Evolutionary conservation across 23 tunicate genomes (phyloP).

Genomic region (Ciona savignyi): DNA sequence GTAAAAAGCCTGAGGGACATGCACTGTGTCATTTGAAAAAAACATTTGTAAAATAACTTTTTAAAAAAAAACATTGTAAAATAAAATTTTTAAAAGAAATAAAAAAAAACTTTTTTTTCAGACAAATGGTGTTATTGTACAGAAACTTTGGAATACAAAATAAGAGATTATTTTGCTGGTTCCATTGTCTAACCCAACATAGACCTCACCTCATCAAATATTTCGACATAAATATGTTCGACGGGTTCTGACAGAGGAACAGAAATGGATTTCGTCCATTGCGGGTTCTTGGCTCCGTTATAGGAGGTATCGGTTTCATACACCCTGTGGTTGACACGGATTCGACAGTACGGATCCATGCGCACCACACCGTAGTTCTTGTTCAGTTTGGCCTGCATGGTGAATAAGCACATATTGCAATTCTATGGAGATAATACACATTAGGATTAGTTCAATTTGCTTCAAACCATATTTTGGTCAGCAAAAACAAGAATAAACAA

Average conservation of each 20-base stretch:
- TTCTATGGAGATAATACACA: no score
- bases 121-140: no score
- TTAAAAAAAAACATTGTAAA: background rate
- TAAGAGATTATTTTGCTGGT: no score
- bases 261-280: slow-evolving; percentile 73
- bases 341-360: slow-evolving; percentile 94
- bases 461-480: no score
- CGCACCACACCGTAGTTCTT: slow-evolving; percentile 69
- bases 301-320: slow-evolving; percentile 73
- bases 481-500: no score
- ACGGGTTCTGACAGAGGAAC: slow-evolving; percentile 27
- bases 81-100: background rate
- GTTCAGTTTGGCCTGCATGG: slow-evolving; percentile 66
- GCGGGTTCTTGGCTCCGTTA: slow-evolving; percentile 78
- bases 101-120: no score
- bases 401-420: no score
- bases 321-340: slow-evolving; percentile 56
- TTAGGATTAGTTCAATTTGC: no score
- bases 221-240: slow-evolving; percentile 58
- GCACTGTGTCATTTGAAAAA: no score
- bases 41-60: background rate
- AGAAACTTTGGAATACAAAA: no score
- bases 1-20: no score
- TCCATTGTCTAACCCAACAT: no score
- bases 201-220: slow-evolving; percentile 76